Base-by-base conservation (phyloP, 92 coral and sea anemone species). In the Meandrina meandrites region DNA sequence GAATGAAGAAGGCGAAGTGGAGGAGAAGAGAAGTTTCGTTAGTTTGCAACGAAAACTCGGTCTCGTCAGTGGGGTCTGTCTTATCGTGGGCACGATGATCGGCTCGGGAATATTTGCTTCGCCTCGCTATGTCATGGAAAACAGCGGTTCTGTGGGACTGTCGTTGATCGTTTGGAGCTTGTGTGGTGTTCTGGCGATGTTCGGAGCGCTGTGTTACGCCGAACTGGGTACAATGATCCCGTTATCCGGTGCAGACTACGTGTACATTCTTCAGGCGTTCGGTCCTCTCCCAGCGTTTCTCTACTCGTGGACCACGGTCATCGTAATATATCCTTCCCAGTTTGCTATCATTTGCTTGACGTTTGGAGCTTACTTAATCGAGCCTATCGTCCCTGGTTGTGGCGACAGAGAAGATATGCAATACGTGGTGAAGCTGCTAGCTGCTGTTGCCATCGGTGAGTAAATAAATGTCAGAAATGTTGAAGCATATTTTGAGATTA, bases 21-120 rank as follows among this genome's bases (percentile, higher is more conserved):
- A 47, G 15, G 42, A 17, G 4, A 47, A 35, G 35, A 51, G 42
- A 14, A 70, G 47, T 50, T 82, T 86, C 40, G 84, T 91, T 51
- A 93, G 96, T 70, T 90, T 94, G 35, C 78, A 96, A 60, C 89
- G 99, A 76, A 94, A 92, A 89, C 98, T 96, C 42, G 99, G 99
- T 15, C 86, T 96, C 28, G 66, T 92, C 31, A 94, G 99, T 73
- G 99, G 99, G 0, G 82, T 96, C 37, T 90, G 97, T 19, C 90
- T 96, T 13, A 96, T 96, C 36, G 96, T 96, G 16, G 99, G 99
- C 0, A 96, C 99, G 0, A 93, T 96, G 93, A 96, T 96, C 5
- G 99, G 99, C 19, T 95, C 98, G 11, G 99, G 99, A 27, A 96
- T 96, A 28, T 96, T 96, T 79, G 99, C 99, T 47, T 96, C 99